Conservation (phyloP, 2,888 invertebrate genomes). For the Ophion costatus region DNA sequence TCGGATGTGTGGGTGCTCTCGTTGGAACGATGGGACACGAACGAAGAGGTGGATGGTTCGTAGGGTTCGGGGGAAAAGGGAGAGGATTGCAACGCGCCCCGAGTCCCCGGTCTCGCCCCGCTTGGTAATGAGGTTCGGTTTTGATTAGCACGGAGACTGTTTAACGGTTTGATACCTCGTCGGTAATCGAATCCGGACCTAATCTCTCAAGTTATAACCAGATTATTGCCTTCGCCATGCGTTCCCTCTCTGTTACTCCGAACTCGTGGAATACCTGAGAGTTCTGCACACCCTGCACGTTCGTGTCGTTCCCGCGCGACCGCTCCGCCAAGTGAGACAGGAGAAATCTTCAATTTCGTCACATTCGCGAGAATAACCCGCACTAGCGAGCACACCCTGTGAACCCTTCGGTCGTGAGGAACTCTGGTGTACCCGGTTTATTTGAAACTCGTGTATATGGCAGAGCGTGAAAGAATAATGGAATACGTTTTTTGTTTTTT, state of each 20-base stretch:
- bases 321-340: not conserved
- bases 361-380: constrained; percentile 62
- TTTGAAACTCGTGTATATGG: not conserved
- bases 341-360: constrained; percentile 67
- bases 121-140: constrained; percentile 83
- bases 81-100: constrained; percentile 56
- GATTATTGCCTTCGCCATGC: constrained; percentile 84
- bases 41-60: not conserved
- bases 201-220: constrained; percentile 84
- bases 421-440: not conserved
- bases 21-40: constrained; percentile 41
- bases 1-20: constrained; percentile 35
- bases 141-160: constrained; percentile 84
- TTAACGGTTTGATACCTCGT: constrained; percentile 84
- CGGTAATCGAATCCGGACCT: constrained; percentile 84
- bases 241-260: constrained; percentile 73
- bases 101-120: constrained; percentile 73
- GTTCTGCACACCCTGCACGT: constrained; percentile 47
- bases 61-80: constrained; percentile 35
- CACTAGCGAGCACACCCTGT: constrained; percentile 52
- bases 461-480: no score
- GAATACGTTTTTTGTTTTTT: no score
- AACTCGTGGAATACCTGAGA: constrained; percentile 46
- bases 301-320: constrained; percentile 38
- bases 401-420: not conserved